Conservation (phyloP, 2,888 invertebrate species). For the Adelphocoris suturalis region DNA sequence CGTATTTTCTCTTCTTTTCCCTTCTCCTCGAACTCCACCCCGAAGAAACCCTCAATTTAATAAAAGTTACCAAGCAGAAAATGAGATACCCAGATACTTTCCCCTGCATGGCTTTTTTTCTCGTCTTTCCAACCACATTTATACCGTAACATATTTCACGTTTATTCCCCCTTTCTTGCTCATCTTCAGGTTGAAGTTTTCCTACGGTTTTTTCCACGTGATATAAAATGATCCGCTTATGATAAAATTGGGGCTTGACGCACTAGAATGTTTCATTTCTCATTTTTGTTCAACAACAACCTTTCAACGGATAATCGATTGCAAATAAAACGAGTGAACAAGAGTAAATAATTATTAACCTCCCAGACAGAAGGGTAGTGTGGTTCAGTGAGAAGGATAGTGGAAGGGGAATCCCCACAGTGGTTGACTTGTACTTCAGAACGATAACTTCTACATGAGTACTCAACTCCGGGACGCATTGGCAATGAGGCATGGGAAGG, state of each 20-base stretch:
- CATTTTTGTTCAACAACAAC: not conserved
- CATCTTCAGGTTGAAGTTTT: not conserved
- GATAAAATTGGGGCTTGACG: not conserved
- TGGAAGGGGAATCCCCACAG: too few relatives aligned
- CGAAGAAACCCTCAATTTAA: constrained; percentile 59
- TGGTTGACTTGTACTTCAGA: too few relatives aligned
- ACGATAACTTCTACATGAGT: too few relatives aligned
- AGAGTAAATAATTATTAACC: too few relatives aligned
- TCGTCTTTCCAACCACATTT: constrained; percentile 44
- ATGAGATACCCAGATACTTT: constrained; percentile 58
- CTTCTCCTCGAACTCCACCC: constrained; percentile 7
- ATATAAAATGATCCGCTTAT: constrained; percentile 56
- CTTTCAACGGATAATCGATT: not conserved
- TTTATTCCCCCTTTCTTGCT: constrained; percentile 34
- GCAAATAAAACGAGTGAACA: not conserved
- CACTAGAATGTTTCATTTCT: not conserved
- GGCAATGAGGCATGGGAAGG: too few relatives aligned
- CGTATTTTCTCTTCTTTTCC: constrained; percentile 15
- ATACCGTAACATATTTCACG: constrained; percentile 63
- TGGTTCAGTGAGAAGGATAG: too few relatives aligned
- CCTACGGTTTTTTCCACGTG: constrained; percentile 49
- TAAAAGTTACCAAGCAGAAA: constrained; percentile 67
- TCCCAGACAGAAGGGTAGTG: too few relatives aligned
- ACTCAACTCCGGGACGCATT: too few relatives aligned
- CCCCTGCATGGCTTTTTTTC: not conserved